phyloP scores from a whole-genome alignment of 2,888 invertebrate species.

The Cryptophagus acutangulus region DNA sequence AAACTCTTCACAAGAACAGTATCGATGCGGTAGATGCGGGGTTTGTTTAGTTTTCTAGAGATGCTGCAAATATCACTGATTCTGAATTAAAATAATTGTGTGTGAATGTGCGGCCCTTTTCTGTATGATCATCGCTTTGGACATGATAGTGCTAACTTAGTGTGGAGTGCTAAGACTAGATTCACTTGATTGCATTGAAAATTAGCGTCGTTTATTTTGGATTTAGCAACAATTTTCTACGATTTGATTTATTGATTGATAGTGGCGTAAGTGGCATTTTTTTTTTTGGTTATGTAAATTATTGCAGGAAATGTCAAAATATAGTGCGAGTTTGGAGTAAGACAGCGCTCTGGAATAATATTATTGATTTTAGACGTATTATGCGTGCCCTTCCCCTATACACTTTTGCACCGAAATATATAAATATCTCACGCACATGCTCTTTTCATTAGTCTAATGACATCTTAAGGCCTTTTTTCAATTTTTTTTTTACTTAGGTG shows the following conservation, averaged over 20 bases:
- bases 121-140: no score
- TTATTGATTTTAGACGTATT: slow-evolving; percentile 45
- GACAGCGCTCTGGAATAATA: slow-evolving; percentile 41
- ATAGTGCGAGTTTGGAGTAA: slow-evolving; percentile 26
- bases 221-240: slow-evolving; percentile 9
- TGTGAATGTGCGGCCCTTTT: slow-evolving; percentile 15
- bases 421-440: slow-evolving; percentile 23
- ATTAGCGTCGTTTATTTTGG: no score
- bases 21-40: slow-evolving; percentile 34
- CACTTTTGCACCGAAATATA: slow-evolving; percentile 24
- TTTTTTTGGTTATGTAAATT: not conserved
- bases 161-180: slow-evolving; percentile 17
- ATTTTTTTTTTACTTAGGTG: slow-evolving; percentile 4
- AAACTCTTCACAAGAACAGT: slow-evolving; percentile 26
- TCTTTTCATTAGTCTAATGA: slow-evolving; percentile 11
- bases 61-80: slow-evolving; percentile 25
- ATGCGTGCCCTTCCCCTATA: slow-evolving; percentile 27
- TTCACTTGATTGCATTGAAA: no score
- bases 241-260: slow-evolving; percentile 12
- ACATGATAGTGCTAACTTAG: slow-evolving; percentile 24
- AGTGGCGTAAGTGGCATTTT: slow-evolving; percentile 20
- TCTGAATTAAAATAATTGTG: not conserved
- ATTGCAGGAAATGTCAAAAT: slow-evolving; percentile 29
- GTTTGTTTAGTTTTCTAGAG: slow-evolving; percentile 33
- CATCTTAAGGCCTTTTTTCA: slow-evolving; percentile 3